A percentile compares a stretch with the other conserved stretches of the same genome.
phyloP scores from a whole-genome alignment of 2,113 vertebrate species.

The Corythaeola cristata region DNA sequence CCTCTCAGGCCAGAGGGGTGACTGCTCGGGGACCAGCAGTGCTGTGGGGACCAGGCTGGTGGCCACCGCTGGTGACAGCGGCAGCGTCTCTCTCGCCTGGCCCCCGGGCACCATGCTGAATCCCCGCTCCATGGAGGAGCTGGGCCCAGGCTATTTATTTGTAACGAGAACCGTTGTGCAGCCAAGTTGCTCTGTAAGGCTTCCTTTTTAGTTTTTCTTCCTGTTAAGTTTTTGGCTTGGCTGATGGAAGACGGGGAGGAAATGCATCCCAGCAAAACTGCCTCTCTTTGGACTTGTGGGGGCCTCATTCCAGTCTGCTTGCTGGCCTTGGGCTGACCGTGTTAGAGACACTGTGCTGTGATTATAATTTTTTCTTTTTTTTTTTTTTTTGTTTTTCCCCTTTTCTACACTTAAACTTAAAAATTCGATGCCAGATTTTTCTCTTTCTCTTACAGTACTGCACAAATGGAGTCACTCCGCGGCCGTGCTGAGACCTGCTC shows the following conservation, averaged over 20 bases:
- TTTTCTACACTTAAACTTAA: neutral
- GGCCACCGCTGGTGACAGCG: accelerated
- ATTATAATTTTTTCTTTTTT: neutral
- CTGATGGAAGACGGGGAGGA: neutral
- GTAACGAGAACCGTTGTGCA: neutral
- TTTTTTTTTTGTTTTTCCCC: neutral
- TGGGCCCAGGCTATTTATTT: neutral
- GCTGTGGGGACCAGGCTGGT: neutral
- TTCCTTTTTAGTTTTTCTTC: conserved; percentile 31
- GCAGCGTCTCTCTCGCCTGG: accelerated
- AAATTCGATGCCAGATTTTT: neutral
- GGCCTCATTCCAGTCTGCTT: neutral
- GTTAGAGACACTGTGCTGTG: neutral
- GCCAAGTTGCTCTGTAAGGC: neutral
- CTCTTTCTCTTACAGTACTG: neutral
- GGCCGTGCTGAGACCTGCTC: neutral
- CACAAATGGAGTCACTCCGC: neutral
- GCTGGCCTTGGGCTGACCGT: neutral
- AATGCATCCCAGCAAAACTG: conserved; percentile 30
- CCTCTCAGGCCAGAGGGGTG: neutral
- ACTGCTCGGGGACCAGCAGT: neutral
- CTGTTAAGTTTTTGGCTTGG: conserved; percentile 29
- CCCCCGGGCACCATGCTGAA: accelerated
- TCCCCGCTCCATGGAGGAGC: neutral
- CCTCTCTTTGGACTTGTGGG: neutral